Percentiles rank a stretch among this genome's conserved stretches.
These are phyloP conservation scores for Acipenser transmontanus DNA, from an alignment of 2,797 vertebrate species.

Conservation along the genomic window DNA sequence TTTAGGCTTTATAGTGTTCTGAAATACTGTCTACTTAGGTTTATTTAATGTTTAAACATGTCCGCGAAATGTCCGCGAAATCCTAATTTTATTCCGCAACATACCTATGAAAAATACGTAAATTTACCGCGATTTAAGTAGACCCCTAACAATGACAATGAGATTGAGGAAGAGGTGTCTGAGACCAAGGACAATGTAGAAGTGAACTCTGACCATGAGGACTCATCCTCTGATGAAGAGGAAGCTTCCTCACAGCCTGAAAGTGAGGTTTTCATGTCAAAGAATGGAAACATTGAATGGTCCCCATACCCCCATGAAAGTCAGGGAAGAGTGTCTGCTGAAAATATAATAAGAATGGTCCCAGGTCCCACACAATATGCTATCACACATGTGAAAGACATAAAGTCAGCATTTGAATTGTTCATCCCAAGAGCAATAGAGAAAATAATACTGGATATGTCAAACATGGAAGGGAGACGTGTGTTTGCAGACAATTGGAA, in stretches of 20 bases:
- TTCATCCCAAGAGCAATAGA: conserved; percentile 9
- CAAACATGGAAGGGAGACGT: conserved; percentile 25
- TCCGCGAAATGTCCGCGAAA: no score
- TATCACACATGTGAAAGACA: conserved; percentile 8
- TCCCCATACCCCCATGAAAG: conserved; percentile 15
- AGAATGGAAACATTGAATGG: conserved; percentile 17
- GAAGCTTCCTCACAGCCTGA: background rate
- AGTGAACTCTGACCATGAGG: conserved; percentile 17
- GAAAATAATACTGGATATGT: conserved; percentile 18
- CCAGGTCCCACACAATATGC: conserved; percentile 15
- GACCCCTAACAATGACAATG: background rate
- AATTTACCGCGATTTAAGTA: no score
- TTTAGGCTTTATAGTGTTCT: no score
- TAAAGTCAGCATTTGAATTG: conserved; percentile 23
- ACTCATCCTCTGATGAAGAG: conserved; percentile 15
- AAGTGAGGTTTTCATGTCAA: conserved; percentile 1
- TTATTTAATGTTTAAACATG: no score
- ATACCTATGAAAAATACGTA: no score
- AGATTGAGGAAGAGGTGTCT: conserved; percentile 1
- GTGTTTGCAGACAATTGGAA: conserved; percentile 15
- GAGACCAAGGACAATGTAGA: conserved; percentile 14
- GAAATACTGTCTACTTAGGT: no score
- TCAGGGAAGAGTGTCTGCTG: background rate
- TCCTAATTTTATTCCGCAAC: no score
- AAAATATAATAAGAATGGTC: conserved; percentile 17